Evolutionary conservation across 1,140 invertebrate genomes (phyloP).

Genomic region (Leptonema lineaticorne): DNA sequence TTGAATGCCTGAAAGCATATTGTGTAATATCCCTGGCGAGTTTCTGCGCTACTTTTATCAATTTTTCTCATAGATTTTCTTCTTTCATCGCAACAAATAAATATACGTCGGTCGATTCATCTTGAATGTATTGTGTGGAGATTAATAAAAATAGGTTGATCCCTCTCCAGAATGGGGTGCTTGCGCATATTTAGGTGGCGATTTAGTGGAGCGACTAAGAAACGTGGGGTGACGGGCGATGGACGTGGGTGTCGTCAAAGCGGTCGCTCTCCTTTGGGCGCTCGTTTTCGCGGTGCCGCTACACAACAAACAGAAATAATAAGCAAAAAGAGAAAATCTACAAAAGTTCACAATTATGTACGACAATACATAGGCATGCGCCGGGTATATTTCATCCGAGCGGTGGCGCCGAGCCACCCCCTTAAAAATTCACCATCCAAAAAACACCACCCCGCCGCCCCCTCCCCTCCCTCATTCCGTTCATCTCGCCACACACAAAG

Average conservation of each 20-base stretch:
- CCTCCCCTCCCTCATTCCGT: background rate
- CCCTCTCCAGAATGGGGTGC: background rate
- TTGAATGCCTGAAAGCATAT: no score
- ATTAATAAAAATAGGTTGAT: constrained; percentile 20
- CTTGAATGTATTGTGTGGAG: constrained; percentile 1
- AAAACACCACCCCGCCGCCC: constrained; percentile 31
- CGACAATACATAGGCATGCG: constrained; percentile 41
- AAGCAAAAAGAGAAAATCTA: constrained; percentile 43
- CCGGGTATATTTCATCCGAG: constrained; percentile 39
- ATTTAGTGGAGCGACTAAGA: background rate
- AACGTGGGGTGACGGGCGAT: background rate
- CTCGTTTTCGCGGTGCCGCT: constrained; percentile 13
- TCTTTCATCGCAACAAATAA: background rate
- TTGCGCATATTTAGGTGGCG: background rate
- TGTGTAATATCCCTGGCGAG: no score
- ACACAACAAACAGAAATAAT: constrained; percentile 42
- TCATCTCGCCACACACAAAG: constrained; percentile 26
- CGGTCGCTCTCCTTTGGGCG: constrained; percentile 13
- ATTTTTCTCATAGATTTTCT: background rate
- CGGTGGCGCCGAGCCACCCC: background rate
- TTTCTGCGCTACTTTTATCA: no score
- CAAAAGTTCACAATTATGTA: constrained; percentile 42
- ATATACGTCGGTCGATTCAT: background rate
- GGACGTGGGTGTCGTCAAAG: background rate
- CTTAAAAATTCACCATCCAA: background rate